Evolutionary conservation across 2,797 vertebrate species (phyloP).

Genomic region (Tenualosa thibaudeaui): DNA sequence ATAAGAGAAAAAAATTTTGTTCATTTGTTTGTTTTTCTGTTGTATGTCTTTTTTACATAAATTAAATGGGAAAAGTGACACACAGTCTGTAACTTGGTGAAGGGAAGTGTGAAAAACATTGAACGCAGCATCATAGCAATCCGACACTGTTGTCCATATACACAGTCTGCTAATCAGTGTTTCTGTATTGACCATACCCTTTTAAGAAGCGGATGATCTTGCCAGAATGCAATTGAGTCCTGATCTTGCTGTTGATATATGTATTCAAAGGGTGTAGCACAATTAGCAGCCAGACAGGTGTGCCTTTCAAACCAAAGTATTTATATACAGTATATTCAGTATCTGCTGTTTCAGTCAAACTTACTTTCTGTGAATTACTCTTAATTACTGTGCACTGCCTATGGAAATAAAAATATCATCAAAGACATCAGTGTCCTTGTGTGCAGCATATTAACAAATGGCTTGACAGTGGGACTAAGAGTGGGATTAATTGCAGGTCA

Average conservation of each 20-base stretch:
- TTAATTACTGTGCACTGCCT: not conserved
- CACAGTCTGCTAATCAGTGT: not conserved
- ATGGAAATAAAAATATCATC: not conserved
- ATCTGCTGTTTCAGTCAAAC: not conserved
- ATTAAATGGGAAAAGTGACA: not conserved
- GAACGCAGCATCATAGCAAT: not conserved
- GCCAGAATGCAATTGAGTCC: not conserved
- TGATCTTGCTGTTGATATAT: not conserved
- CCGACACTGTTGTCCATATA: not conserved
- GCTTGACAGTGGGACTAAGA: no score
- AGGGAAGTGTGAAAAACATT: not conserved
- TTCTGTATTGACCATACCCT: not conserved
- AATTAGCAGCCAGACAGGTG: not conserved
- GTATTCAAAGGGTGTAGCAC: not conserved
- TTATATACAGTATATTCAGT: not conserved
- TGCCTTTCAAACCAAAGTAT: constrained; percentile 2
- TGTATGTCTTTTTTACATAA: not conserved
- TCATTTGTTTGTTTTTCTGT: not conserved
- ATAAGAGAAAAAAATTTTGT: not conserved
- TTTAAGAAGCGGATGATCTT: not conserved
- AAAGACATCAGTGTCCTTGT: not conserved
- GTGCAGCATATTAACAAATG: not conserved
- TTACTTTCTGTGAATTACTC: not conserved
- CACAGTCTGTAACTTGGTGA: not conserved
- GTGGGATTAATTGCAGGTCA: no score